Percentiles rank a stretch among this genome's conserved stretches.
Evolutionary conservation across 92 coral and sea anemone genomes (phyloP).

Genomic region (Porites rus): DNA sequence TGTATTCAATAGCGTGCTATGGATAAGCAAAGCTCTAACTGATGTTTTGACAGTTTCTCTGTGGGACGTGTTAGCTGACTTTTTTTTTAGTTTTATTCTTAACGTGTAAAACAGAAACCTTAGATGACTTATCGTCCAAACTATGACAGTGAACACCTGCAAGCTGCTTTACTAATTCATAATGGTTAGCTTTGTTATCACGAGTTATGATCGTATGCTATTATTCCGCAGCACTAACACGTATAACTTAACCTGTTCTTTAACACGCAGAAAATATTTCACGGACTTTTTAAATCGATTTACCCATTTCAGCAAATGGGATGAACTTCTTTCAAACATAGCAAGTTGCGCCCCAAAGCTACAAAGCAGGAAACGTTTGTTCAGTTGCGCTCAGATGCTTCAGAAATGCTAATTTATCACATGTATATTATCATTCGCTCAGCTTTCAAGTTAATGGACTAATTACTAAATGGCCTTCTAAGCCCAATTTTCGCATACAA

Average conservation of each 20-base stretch:
- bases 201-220: not conserved
- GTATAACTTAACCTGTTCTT: not conserved
- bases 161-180: conserved; percentile 1
- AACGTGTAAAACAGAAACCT: not conserved
- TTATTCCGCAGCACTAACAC: not conserved
- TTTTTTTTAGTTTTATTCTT: not conserved
- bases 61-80: not conserved
- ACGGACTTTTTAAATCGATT: not conserved
- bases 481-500: conserved; percentile 64
- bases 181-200: conserved; percentile 18
- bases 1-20: not conserved
- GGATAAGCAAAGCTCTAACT: not conserved
- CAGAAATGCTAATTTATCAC: conserved; percentile 37
- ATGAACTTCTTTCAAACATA: not conserved
- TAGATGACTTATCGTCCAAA: not conserved
- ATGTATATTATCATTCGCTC: conserved; percentile 20
- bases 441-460: conserved; percentile 65
- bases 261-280: not conserved
- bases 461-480: conserved; percentile 70
- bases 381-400: conserved; percentile 25
- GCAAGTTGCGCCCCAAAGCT: not conserved
- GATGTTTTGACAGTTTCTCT: not conserved
- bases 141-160: conserved; percentile 34
- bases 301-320: not conserved
- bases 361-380: not conserved